A percentile compares a stretch with the other conserved stretches of the same genome.
These are phyloP conservation scores for Drosophila leontia DNA, from an alignment of 1,140 invertebrate genomes.

Conservation along the genomic window DNA sequence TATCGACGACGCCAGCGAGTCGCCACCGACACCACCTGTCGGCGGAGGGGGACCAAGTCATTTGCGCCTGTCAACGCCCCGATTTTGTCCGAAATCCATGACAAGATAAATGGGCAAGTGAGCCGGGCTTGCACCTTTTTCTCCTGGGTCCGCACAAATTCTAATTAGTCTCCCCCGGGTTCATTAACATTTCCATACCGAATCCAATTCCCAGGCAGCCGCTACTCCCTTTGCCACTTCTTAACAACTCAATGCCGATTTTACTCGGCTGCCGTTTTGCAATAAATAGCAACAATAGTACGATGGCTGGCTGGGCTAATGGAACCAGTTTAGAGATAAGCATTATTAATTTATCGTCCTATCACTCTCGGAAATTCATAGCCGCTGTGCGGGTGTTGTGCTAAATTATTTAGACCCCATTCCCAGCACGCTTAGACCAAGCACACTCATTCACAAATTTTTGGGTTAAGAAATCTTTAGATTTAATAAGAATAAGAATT, in stretches of 20 bases:
- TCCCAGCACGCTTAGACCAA: conserved; percentile 27
- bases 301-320: conserved; percentile 58
- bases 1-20: conserved; percentile 72
- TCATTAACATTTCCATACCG: conserved; percentile 53
- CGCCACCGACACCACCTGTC: conserved; percentile 71
- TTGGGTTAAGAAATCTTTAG: not conserved
- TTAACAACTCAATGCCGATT: conserved; percentile 41
- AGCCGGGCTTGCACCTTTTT: conserved; percentile 25
- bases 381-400: conserved; percentile 62
- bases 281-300: conserved; percentile 47
- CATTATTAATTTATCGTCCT: conserved; percentile 74
- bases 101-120: conserved; percentile 69
- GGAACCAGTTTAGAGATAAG: conserved; percentile 78
- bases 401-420: conserved; percentile 34
- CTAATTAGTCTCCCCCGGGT: conserved; percentile 51
- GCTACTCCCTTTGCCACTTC: conserved; percentile 1
- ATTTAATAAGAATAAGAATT: not conserved
- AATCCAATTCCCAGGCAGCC: conserved; percentile 8
- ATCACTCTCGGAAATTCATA: conserved; percentile 30
- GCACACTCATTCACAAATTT: conserved; percentile 37
- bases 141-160: conserved; percentile 29
- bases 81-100: conserved; percentile 57
- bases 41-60: conserved; percentile 50
- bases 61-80: conserved; percentile 81
- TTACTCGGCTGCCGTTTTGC: conserved; percentile 39